Base-by-base conservation (phyloP, 2,797 vertebrate species). In the Cottoperca gobio region DNA sequence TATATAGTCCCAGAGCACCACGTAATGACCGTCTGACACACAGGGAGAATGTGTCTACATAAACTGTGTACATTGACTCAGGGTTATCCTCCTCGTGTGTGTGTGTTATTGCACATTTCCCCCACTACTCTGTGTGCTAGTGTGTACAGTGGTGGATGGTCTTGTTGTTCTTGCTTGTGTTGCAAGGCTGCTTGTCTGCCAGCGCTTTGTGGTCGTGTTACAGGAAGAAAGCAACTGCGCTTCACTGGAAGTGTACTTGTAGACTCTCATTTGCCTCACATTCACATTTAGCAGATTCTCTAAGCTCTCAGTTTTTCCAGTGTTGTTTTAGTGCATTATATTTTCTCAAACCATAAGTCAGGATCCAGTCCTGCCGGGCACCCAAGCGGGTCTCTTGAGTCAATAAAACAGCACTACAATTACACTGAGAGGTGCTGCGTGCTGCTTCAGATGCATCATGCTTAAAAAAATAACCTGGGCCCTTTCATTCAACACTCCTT, bases 1-100 rank as follows among this genome's bases (percentile, higher is more conserved):
- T 82, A 82, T 88, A 86, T 33, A 78, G 76, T 88, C 89, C 86
- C 90, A 75, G 71, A 87, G 82, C 85, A 67, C 35, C 70, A 31
- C 64, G 35, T 85, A 78, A 90, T 88, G 82, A 87, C 60, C 59
- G 76, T 49, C 50, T 61, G 63, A 77, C 72, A 86, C 65, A 72
- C 65, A 31, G 70, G 54, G 55, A 75, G 76, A 60, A 37, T 28
- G 57, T 73, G 49, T 74, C 45, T 53, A 54, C 64, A 75, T 79
- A 73, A 70, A 78, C 40, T 52, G 58, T 48, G 45, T 71, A 70
- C 43, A 50, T 37, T 68, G 33, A 65, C 65, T 37, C 17, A 26
- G 46, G 73, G 40, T 57, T 63, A 6, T 69, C 11, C 8, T 37
- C 24, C 31, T 19, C 13, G n/a, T 4, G 4, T 71, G 37, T 55